These are phyloP conservation scores for Cantharis lateralis DNA, from an alignment of 2,888 invertebrate genomes.

Conservation along the genomic window DNA sequence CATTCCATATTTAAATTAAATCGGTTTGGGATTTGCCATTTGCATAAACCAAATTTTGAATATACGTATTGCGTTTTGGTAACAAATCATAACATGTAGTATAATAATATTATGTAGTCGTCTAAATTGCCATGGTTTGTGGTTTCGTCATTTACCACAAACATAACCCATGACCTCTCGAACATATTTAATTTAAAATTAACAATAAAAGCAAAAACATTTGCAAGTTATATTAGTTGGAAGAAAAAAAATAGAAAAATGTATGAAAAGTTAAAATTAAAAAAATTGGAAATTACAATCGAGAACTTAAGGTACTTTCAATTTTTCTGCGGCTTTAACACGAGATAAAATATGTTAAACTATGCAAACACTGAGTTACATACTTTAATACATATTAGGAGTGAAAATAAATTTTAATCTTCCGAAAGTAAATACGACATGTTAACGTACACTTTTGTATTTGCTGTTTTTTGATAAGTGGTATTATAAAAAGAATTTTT, in stretches of 20 bases:
- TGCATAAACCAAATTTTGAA: neutral
- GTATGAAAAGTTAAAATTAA: neutral
- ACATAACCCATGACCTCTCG: neutral
- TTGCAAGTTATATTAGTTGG: neutral
- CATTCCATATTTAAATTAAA: neutral
- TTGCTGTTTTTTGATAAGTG: conserved; percentile 3
- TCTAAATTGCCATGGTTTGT: neutral
- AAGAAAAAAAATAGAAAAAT: too few species aligned
- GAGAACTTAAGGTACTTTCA: neutral
- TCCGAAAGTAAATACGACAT: conserved; percentile 1
- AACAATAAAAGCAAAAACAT: neutral
- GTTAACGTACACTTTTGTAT: neutral
- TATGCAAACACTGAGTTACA: neutral
- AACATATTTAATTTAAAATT: neutral
- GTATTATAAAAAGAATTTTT: conserved; percentile 2
- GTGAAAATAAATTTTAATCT: conserved; percentile 10
- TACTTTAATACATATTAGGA: conserved; percentile 6
- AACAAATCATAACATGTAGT: neutral
- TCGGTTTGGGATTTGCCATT: neutral
- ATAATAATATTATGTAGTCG: too few species aligned
- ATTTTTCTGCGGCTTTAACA: neutral
- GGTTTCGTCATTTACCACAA: neutral
- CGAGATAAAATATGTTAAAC: neutral
- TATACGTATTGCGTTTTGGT: neutral
- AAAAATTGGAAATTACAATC: neutral